A percentile compares a stretch with the other conserved stretches of the same genome.
These are phyloP conservation scores for Micrasema longulum DNA, from an alignment of 1,140 invertebrate species.

Conservation along the genomic window DNA sequence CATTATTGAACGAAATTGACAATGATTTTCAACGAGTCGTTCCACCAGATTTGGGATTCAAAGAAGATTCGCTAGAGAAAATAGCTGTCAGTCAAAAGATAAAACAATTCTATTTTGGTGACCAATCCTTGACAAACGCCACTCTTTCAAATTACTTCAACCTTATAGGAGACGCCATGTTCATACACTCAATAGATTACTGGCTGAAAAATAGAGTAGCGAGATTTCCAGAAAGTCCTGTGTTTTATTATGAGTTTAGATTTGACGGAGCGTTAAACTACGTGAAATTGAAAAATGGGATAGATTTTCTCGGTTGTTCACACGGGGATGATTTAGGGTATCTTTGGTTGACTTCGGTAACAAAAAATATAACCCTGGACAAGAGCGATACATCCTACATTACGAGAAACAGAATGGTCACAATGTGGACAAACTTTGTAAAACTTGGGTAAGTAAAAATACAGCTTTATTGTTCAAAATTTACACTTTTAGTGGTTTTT, in stretches of 20 bases:
- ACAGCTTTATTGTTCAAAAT: too few species aligned
- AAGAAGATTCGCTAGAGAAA: background rate
- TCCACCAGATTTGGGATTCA: conserved; percentile 12
- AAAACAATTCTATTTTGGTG: conserved; percentile 13
- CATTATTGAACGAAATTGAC: background rate
- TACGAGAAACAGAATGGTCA: background rate
- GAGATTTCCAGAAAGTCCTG: background rate
- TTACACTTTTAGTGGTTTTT: too few species aligned
- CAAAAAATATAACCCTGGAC: background rate
- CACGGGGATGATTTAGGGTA: conserved; percentile 5
- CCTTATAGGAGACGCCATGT: background rate
- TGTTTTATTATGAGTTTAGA: conserved; percentile 20
- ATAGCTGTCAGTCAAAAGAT: background rate
- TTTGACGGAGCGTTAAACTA: conserved; percentile 9
- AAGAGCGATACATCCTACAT: background rate
- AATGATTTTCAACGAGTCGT: conserved; percentile 20
- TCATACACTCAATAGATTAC: background rate
- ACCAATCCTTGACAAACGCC: background rate
- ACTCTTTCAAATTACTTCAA: background rate
- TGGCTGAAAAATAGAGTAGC: background rate
- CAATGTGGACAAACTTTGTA: conserved; percentile 78
- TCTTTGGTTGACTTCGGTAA: background rate
- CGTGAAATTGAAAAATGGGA: background rate
- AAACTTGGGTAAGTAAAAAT: conserved; percentile 70
- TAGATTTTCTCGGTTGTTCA: background rate